Evolutionary conservation across 2,888 invertebrate genomes (phyloP), one percentile per base, ranked within the genome.

Genomic region (Labia minor): DNA sequence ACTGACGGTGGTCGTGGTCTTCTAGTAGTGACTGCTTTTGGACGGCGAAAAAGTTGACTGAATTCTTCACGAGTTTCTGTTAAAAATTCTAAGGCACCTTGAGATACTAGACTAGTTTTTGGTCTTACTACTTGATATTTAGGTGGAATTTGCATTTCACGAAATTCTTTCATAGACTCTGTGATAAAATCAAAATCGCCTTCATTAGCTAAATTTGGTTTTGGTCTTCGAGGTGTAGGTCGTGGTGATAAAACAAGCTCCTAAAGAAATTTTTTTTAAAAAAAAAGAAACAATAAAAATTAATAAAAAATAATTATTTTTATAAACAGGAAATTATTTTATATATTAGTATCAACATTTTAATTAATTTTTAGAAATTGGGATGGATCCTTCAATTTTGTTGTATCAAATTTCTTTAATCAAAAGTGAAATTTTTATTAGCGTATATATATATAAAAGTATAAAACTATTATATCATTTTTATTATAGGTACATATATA

Each of bases 81-180:
- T 49, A 49, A 16, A 49, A 49, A 49, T 49, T 49, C 49, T 49
- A 49, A 49, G 16, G n/a, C 49, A n/a, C 49, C 49, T 49, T 49
- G n/a, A 16, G 16, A 11, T 49, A 49, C n/a, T 49, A 49, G 14
- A 49, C 16, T 49, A 49, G 49, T 49, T 49, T 49, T 49, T 16
- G 49, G 49, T 49, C 49, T 49, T 3, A 3, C 14, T 49, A 49
- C 16, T 49, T 8, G 2, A 11, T 49, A 11, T 49, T 49, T 49
- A 8, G 49, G 49, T 10, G 49, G 49, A n/a, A 49, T 4, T 49
- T 4, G 14, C n/a, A 49, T 3, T 49, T n/a, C 49, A 3, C 49
- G 49, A 49, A 49, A 49, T 49, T 49, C 49, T 49, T 49, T 49
- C 49, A 49, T 49, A 49, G 49, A 49, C 14, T 49, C 49, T 49